Evolutionary conservation across 2,113 vertebrate species (phyloP), one percentile per base, ranked within the genome.

Genomic region (Toxotes jaculatrix): DNA sequence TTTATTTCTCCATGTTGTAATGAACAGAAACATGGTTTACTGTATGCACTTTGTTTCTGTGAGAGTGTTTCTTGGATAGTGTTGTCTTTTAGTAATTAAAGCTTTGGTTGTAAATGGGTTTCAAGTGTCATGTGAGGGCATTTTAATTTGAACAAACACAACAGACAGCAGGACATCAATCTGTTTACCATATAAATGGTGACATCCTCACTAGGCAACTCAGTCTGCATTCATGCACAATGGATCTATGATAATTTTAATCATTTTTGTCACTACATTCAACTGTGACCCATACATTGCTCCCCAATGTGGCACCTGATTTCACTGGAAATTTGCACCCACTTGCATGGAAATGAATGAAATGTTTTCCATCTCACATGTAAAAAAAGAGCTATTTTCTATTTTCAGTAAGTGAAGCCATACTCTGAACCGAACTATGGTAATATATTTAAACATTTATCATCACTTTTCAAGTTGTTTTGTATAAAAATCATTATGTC

Each of bases 81-180:
- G 63, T 34, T 77, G 8, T 53, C 2, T 63, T 21, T 61, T 14
- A 53, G 8, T 43, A 34, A 65, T 66, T 61, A 53, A 75, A 67
- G 34, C 34, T 53, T 3, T 69, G 63, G 21, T 55, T 61, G 14
- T 38, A 62, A 45, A 83, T 72, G 8, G 4, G 42, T 42, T 73
- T 70, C 31, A 77, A 31, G 17, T 57, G 62, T 60, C 34, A 34
- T 72, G 49, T 51, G 49, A 51, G 49, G 49, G 70, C n/a, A 76
- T 76, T 71, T 68, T 43, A 45, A 65, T 45, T 32, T 55, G 31
- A 82, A 27, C 21, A 14, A 23, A 32, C 40, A 42, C 31, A 64
- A 36, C 55, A 43, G 43, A 74, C 21, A 38, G 32, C 36, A 49
- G 36, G 21, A 45, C 3, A 73, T 70, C 5, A 5, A 4, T 62